Percentiles rank a stretch among this genome's conserved stretches.
These are phyloP conservation scores for Aptenodytes patagonicus DNA, from an alignment of 2,113 vertebrate species.

Conservation along the genomic window DNA sequence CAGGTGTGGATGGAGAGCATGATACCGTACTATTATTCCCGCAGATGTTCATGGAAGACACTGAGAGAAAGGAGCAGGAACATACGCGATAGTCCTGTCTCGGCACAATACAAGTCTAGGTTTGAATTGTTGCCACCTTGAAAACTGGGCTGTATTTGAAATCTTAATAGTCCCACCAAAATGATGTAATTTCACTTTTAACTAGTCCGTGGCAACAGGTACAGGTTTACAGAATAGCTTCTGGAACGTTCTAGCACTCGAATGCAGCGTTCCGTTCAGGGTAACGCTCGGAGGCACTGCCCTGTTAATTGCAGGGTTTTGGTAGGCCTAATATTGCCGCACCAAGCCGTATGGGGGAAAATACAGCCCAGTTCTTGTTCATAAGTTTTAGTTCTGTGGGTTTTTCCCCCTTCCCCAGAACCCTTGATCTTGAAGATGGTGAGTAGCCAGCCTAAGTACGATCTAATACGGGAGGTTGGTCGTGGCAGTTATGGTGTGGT, in stretches of 20 bases:
- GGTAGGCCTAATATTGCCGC: background rate
- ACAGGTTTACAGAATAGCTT: background rate
- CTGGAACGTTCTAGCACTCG: background rate
- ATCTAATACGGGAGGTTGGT: conserved; percentile 98
- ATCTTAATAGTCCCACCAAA: background rate
- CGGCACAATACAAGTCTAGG: background rate
- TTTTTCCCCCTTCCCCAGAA: conserved; percentile 75
- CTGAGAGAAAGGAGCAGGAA: conserved; percentile 3
- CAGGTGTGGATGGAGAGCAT: background rate
- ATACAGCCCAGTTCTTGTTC: background rate
- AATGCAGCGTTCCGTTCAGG: background rate
- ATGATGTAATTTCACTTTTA: background rate
- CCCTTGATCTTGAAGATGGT: conserved; percentile 90
- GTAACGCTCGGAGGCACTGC: accelerated
- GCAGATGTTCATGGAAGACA: background rate
- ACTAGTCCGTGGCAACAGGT: background rate
- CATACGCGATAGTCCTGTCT: background rate
- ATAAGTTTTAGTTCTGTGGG: conserved; percentile 56
- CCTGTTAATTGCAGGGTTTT: background rate
- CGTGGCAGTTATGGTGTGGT: conserved; percentile 98
- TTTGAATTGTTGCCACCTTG: conserved; percentile 29
- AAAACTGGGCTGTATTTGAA: background rate
- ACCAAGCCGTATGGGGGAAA: background rate
- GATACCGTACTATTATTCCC: background rate
- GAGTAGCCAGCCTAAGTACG: conserved; percentile 98